Conservation (phyloP, 2,113 vertebrate species). For the Ailuropoda melanoleuca region DNA sequence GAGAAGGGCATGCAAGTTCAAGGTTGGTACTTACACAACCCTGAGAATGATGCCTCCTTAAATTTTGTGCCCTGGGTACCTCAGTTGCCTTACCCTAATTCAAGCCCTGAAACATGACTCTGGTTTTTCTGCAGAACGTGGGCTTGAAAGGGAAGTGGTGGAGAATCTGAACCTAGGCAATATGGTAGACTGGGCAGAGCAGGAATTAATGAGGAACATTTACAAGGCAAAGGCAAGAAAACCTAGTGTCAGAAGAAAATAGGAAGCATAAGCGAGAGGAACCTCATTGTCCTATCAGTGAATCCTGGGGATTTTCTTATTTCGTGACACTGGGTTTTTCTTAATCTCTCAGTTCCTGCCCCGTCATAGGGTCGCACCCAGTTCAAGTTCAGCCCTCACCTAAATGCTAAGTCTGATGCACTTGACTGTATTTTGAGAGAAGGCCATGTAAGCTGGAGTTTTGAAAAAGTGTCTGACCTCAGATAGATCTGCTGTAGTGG, state of each 20-base stretch:
- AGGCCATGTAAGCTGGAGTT: not conserved
- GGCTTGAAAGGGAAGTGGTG: not conserved
- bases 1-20: not conserved
- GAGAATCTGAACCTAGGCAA: not conserved
- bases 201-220: not conserved
- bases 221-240: not conserved
- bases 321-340: not conserved
- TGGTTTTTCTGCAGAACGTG: not conserved
- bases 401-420: not conserved
- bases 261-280: not conserved
- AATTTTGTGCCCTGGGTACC: not conserved
- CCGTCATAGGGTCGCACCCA: not conserved
- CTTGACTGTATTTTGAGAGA: not conserved
- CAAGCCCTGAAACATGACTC: not conserved
- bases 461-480: not conserved
- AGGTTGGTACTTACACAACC: not conserved
- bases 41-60: not conserved
- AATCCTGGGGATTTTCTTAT: not conserved
- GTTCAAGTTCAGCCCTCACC: not conserved
- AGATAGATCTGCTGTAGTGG: not conserved
- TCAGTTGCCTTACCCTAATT: not conserved
- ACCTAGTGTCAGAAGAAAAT: not conserved
- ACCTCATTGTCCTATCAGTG: not conserved
- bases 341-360: not conserved
- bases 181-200: not conserved